phyloP scores from a whole-genome alignment of 2,113 vertebrate genomes.

The Himantopus leucocephalus region DNA sequence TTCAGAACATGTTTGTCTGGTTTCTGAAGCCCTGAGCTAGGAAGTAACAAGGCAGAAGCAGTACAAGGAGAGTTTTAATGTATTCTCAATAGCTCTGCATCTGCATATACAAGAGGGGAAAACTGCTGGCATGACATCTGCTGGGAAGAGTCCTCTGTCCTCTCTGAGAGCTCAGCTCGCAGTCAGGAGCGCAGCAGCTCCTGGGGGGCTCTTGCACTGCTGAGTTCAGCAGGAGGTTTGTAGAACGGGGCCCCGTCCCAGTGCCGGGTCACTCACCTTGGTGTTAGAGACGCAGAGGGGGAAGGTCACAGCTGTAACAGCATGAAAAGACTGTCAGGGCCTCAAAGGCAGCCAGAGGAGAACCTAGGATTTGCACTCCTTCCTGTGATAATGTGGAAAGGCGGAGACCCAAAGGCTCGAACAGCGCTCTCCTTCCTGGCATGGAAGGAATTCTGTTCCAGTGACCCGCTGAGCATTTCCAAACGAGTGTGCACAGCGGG shows the following conservation, averaged over 20 bases:
- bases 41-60: neutral
- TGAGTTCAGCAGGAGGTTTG: neutral
- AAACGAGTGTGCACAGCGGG: fast-evolving
- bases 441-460: neutral
- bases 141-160: neutral
- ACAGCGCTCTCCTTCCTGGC: neutral
- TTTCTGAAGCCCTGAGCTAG: neutral
- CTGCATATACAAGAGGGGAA: neutral
- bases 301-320: neutral
- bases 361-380: neutral
- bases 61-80: neutral
- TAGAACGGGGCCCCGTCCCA: neutral
- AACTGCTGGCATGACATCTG: neutral
- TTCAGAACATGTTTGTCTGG: neutral
- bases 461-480: neutral
- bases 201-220: neutral
- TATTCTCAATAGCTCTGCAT: neutral
- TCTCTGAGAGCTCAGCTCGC: neutral
- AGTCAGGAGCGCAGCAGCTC: neutral
- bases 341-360: neutral
- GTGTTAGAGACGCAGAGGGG: neutral
- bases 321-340: neutral
- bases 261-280: neutral
- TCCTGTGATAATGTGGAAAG: neutral
- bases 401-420: neutral